phyloP scores from a whole-genome alignment of 2,113 vertebrate genomes.

The Phylloscopus trochiloides region DNA sequence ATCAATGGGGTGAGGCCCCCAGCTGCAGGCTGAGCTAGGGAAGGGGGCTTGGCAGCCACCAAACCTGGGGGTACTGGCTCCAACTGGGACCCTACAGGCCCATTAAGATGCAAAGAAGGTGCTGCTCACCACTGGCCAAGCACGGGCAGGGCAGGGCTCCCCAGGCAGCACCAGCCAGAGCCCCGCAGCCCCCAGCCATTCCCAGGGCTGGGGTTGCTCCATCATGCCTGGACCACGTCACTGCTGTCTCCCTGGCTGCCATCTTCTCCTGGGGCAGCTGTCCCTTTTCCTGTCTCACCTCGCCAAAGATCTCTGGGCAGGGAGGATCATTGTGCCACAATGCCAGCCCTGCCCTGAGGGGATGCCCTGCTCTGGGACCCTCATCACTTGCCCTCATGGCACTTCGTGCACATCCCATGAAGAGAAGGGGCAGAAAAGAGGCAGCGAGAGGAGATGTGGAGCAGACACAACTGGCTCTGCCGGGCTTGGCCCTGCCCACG shows the following conservation, averaged over 20 bases:
- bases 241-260: background rate
- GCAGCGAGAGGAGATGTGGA: background rate
- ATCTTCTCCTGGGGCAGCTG: background rate
- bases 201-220: accelerated
- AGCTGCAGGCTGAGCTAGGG: background rate
- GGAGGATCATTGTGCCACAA: accelerated
- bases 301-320: background rate
- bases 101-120: background rate
- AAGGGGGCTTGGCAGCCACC: background rate
- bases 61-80: background rate
- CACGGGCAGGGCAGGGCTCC: background rate
- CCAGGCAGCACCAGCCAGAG: background rate
- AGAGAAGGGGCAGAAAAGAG: background rate
- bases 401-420: accelerated
- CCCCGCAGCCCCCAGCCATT: too few species aligned
- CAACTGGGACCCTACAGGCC: background rate
- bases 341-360: background rate
- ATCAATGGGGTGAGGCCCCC: background rate
- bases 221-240: accelerated
- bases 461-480: background rate
- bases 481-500: background rate
- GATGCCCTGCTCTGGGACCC: background rate
- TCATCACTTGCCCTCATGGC: background rate
- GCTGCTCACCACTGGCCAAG: background rate
- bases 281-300: background rate